These are phyloP conservation scores for Etheostoma spectabile DNA, from an alignment of 2,113 vertebrate genomes.

Conservation along the genomic window DNA sequence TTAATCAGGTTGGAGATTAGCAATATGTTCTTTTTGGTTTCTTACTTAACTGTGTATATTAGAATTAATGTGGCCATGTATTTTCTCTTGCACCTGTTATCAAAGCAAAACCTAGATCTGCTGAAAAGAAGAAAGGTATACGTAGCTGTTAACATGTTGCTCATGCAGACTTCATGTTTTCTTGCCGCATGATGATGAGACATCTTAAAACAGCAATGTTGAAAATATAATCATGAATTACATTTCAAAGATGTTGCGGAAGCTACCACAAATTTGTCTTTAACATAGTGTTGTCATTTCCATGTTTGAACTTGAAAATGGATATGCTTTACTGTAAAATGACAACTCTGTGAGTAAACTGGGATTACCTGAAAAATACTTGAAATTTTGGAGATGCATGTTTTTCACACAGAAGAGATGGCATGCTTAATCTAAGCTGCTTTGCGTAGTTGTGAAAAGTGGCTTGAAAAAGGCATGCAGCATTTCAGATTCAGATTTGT, in stretches of 20 bases:
- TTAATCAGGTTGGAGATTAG: not conserved
- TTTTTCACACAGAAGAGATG: not conserved
- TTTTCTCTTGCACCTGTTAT: constrained; percentile 35
- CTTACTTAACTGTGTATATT: not conserved
- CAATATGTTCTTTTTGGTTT: not conserved
- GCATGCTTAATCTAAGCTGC: not conserved
- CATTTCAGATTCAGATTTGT: not conserved
- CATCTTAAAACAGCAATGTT: not conserved
- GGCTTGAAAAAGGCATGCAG: not conserved
- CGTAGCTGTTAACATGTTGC: not conserved
- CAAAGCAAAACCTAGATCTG: constrained; percentile 36
- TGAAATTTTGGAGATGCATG: constrained; percentile 1
- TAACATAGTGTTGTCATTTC: not conserved
- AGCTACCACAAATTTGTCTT: not conserved
- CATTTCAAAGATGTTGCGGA: not conserved
- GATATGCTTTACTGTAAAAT: not conserved
- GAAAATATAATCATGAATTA: not conserved
- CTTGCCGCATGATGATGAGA: not conserved
- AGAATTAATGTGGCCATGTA: constrained; percentile 1
- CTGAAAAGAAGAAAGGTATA: constrained; percentile 58
- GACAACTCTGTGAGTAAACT: not conserved
- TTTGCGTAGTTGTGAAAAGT: not conserved
- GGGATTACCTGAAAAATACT: not conserved
- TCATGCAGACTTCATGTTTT: not conserved
- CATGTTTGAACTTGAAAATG: not conserved